These are phyloP conservation scores for Drosophila teissieri DNA, from an alignment of 1,140 invertebrate genomes.

Conservation along the genomic window DNA sequence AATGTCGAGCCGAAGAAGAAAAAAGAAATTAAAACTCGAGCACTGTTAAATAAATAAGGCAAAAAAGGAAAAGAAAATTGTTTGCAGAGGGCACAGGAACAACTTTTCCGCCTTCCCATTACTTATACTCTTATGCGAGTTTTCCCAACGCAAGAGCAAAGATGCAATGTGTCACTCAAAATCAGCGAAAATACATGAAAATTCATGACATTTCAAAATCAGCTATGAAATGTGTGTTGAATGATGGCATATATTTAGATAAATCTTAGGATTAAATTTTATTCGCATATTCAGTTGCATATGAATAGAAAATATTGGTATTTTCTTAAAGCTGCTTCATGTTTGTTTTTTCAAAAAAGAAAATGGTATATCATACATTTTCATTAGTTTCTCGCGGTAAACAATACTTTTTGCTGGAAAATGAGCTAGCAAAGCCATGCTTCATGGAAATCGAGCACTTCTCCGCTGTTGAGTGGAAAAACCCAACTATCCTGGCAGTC, in stretches of 20 bases:
- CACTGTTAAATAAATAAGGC: slow-evolving; percentile 71
- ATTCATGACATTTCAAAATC: background rate
- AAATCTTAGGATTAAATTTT: no score
- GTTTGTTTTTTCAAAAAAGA: no score
- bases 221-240: background rate
- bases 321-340: no score
- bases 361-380: no score
- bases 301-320: no score
- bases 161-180: no score
- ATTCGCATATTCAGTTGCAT: no score
- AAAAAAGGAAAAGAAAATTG: slow-evolving; percentile 25
- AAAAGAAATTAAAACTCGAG: slow-evolving; percentile 79
- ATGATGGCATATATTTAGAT: background rate
- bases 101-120: slow-evolving; percentile 28
- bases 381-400: background rate
- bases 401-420: background rate
- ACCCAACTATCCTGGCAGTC: slow-evolving; percentile 46
- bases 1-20: slow-evolving; percentile 54
- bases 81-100: slow-evolving; percentile 5
- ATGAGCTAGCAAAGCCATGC: background rate
- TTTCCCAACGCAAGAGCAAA: slow-evolving; percentile 1
- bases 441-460: slow-evolving; percentile 15
- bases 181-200: no score
- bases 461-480: slow-evolving; percentile 23
- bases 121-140: slow-evolving; percentile 2